A percentile compares a stretch with the other conserved stretches of the same genome.
Evolutionary conservation across 2,113 vertebrate genomes (phyloP).

Genomic region (Vulpes ferrilata): DNA sequence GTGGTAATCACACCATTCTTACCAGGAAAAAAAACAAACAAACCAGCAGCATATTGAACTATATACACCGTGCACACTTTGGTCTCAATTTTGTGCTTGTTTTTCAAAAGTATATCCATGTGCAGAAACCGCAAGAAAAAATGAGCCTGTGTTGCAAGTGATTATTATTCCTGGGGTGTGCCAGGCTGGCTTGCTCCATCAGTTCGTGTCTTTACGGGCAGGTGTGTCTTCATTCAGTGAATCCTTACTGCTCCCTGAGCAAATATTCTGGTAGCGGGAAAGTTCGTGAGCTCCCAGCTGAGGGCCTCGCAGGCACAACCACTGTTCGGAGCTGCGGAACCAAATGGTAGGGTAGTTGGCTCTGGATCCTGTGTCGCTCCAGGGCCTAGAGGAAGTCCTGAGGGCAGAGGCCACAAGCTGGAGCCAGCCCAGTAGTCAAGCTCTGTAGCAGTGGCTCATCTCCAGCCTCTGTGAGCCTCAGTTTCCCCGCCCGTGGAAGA

Average conservation of each 20-base stretch:
- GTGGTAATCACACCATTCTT: rapidly evolving
- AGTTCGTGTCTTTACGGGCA: rapidly evolving
- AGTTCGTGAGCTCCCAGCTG: rapidly evolving
- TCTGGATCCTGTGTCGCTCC: rapidly evolving
- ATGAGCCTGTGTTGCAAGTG: neutral
- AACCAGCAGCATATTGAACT: neutral
- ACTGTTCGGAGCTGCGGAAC: neutral
- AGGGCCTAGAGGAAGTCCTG: neutral
- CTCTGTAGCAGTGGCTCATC: rapidly evolving
- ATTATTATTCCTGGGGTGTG: rapidly evolving
- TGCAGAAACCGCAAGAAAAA: rapidly evolving
- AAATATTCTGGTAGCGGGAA: rapidly evolving
- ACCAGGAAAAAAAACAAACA: neutral
- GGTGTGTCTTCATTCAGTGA: neutral
- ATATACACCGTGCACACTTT: rapidly evolving
- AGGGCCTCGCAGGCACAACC: rapidly evolving
- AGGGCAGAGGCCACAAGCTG: neutral
- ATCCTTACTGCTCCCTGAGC: too few relatives aligned
- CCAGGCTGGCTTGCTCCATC: rapidly evolving
- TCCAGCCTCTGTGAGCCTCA: neutral
- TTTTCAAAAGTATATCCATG: neutral
- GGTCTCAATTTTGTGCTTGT: neutral
- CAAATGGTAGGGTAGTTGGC: neutral
- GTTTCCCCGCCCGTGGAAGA: neutral
- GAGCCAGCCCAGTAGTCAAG: neutral